Conservation (phyloP, 1,140 invertebrate genomes). For the Bombus balteatus region DNA sequence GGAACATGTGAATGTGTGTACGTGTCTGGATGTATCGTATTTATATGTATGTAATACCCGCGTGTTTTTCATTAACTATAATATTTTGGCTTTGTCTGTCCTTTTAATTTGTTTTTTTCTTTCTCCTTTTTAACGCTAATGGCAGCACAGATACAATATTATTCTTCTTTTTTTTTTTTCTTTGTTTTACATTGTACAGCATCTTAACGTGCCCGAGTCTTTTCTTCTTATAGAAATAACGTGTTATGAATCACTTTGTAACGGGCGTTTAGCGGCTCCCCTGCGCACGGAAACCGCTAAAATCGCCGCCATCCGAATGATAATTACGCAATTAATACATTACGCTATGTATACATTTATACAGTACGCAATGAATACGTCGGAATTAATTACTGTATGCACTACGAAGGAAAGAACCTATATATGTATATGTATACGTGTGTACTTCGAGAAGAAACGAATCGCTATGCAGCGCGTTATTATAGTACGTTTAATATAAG, state of each 20-base stretch:
- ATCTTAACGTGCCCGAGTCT: conserved; percentile 52
- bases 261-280: conserved; percentile 11
- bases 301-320: conserved; percentile 26
- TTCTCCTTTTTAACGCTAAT: conserved; percentile 69
- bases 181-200: conserved; percentile 54
- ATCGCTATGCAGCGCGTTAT: conserved; percentile 60
- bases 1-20: conserved; percentile 14
- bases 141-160: conserved; percentile 76
- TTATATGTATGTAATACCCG: conserved; percentile 36
- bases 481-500: conserved; percentile 38
- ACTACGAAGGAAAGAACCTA: conserved; percentile 65
- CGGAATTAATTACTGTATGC: conserved; percentile 60
- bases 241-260: conserved; percentile 40
- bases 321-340: conserved; percentile 56
- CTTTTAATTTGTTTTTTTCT: conserved; percentile 32
- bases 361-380: conserved; percentile 56
- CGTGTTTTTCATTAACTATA: conserved; percentile 61
- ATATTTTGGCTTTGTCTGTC: conserved; percentile 64
- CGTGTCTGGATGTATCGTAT: conserved; percentile 31
- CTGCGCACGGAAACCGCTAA: conserved; percentile 3
- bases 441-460: conserved; percentile 58
- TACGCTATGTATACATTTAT: conserved; percentile 63
- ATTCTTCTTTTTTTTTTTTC: conserved; percentile 11
- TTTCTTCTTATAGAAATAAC: conserved; percentile 50
- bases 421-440: conserved; percentile 45